Evolutionary conservation across 2,888 invertebrate genomes (phyloP).

Genomic region (Xanthia icteritia): DNA sequence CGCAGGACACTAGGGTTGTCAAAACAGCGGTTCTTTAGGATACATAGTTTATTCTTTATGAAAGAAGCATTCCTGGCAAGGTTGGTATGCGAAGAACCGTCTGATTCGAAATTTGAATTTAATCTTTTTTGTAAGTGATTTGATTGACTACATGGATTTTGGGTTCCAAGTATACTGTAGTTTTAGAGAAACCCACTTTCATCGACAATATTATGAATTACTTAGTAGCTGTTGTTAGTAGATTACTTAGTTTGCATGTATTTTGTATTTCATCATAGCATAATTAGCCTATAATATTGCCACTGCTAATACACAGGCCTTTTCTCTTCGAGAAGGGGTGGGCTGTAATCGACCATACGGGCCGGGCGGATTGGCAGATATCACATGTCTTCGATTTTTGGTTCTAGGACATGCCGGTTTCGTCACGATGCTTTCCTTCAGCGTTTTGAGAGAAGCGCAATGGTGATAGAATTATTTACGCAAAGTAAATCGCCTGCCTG

Average conservation of each 20-base stretch:
- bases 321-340: no score
- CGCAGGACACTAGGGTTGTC: constrained; percentile 54
- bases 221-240: background rate
- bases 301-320: no score
- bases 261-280: background rate
- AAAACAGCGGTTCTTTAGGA: background rate
- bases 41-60: background rate
- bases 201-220: background rate
- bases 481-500: no score
- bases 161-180: background rate
- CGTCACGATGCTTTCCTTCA: no score
- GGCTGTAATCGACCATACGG: no score
- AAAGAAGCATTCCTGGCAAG: background rate
- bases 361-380: no score
- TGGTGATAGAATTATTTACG: no score
- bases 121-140: background rate
- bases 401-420: no score
- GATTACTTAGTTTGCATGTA: background rate
- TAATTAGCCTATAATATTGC: no score
- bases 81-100: background rate
- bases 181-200: background rate
- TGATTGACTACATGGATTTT: background rate
- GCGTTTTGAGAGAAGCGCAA: no score
- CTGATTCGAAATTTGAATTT: background rate
- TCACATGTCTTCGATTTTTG: no score